Evolutionary conservation across 35 echinoderm and acorn worm species (phyloP).

Genomic region (Anneissia japonica): DNA sequence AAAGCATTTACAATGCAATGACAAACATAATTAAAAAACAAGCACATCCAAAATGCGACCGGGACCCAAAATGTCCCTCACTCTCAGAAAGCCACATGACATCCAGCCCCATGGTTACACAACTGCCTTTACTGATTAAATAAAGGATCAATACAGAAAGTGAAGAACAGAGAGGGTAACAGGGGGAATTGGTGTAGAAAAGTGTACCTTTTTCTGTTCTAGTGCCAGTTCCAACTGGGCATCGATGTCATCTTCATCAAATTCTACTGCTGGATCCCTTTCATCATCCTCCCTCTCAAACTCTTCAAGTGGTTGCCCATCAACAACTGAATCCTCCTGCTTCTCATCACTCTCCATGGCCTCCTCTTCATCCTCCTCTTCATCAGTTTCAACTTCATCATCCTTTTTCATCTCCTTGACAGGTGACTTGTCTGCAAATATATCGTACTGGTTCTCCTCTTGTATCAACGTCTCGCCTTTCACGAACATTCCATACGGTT

Average conservation of each 20-base stretch:
- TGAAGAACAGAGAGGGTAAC: background rate
- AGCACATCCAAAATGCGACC: no score
- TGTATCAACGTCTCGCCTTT: background rate
- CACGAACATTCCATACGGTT: background rate
- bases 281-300: background rate
- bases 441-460: slow-evolving; percentile 35
- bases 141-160: background rate
- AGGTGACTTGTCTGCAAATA: slow-evolving; percentile 5
- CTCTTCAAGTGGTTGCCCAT: background rate
- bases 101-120: no score
- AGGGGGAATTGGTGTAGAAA: no score
- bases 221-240: slow-evolving; percentile 75
- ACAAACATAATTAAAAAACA: no score
- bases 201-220: slow-evolving; percentile 80
- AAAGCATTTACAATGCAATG: no score
- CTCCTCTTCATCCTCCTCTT: slow-evolving; percentile 25
- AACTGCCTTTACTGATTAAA: no score
- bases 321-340: background rate
- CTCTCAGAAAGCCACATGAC: no score
- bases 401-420: slow-evolving; percentile 22
- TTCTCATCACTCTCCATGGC: background rate
- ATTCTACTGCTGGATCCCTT: slow-evolving; percentile 7
- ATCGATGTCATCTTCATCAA: slow-evolving; percentile 89
- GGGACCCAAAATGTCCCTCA: no score
- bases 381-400: background rate